A percentile compares a stretch with the other conserved stretches of the same genome.
Conservation (phyloP, 2,888 invertebrate genomes). For the Pristionchus mayeri region DNA sequence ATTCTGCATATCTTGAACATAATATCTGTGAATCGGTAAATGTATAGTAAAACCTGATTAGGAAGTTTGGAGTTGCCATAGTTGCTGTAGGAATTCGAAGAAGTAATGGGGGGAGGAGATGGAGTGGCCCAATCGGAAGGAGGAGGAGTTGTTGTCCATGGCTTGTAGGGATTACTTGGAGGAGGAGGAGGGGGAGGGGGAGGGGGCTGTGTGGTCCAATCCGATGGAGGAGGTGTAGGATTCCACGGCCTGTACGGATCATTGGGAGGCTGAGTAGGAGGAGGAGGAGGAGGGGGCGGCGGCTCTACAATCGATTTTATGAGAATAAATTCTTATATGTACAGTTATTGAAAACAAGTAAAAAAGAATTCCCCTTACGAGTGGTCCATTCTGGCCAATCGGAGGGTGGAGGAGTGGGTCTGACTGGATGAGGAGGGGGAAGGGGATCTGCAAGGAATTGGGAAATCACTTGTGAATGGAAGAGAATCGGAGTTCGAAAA, state of each 20-base stretch:
- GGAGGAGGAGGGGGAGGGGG: background rate
- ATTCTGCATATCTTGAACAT: background rate
- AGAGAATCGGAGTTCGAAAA: background rate
- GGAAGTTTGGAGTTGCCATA: background rate
- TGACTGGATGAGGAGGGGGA: background rate
- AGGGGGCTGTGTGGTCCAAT: background rate
- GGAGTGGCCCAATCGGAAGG: background rate
- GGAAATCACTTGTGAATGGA: background rate
- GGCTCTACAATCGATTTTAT: background rate
- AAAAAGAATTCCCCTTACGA: no score
- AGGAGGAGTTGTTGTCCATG: background rate
- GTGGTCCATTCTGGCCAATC: background rate
- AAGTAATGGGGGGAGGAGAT: no score
- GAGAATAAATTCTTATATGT: no score
- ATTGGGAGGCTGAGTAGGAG: background rate
- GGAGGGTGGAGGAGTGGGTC: background rate
- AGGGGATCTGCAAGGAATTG: background rate
- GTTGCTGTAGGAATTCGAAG: background rate
- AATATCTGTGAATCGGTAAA: background rate
- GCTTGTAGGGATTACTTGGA: background rate
- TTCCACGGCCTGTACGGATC: no score
- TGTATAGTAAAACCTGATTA: background rate
- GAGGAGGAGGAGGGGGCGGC: background rate
- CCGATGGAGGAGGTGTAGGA: no score
- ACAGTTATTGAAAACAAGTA: no score